phyloP scores from a whole-genome alignment of 2,113 vertebrate species.

The Connochaetes taurinus region DNA sequence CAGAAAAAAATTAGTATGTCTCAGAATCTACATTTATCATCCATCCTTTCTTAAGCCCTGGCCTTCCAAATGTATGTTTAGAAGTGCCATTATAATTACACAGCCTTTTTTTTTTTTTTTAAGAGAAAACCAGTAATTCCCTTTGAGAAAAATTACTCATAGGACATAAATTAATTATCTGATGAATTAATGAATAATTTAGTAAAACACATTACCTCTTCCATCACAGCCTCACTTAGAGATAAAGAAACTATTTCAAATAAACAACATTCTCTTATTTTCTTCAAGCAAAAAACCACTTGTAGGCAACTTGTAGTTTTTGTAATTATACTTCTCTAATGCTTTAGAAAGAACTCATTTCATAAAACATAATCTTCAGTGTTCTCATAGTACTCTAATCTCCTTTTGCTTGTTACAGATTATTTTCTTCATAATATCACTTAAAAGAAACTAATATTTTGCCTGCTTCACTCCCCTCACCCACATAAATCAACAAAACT shows the following conservation, averaged over 20 bases:
- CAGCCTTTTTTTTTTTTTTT: not conserved
- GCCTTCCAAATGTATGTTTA: not conserved
- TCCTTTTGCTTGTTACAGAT: slow-evolving; percentile 17
- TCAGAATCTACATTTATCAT: not conserved
- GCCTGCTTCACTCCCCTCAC: not conserved
- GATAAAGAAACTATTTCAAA: slow-evolving; percentile 21
- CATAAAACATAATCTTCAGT: not conserved
- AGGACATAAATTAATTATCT: not conserved
- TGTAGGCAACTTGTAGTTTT: slow-evolving; percentile 19
- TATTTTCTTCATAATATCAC: slow-evolving; percentile 43
- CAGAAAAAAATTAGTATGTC: not conserved
- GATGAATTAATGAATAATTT: not conserved
- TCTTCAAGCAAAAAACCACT: slow-evolving; percentile 37
- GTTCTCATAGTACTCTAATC: not conserved
- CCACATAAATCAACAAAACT: slow-evolving; percentile 49
- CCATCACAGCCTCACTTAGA: not conserved
- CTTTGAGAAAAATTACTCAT: not conserved
- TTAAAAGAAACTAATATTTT: slow-evolving; percentile 42
- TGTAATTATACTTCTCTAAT: slow-evolving; percentile 5
- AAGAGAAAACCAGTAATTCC: not conserved
- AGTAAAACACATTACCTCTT: not conserved
- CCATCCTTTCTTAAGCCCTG: not conserved
- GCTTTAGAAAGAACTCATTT: slow-evolving; percentile 35
- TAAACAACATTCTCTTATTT: slow-evolving; percentile 24
- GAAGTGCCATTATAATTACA: slow-evolving; percentile 15